These are phyloP conservation scores for Phalacrocorax pelagicus DNA, from an alignment of 2,113 vertebrate genomes.

Conservation along the genomic window DNA sequence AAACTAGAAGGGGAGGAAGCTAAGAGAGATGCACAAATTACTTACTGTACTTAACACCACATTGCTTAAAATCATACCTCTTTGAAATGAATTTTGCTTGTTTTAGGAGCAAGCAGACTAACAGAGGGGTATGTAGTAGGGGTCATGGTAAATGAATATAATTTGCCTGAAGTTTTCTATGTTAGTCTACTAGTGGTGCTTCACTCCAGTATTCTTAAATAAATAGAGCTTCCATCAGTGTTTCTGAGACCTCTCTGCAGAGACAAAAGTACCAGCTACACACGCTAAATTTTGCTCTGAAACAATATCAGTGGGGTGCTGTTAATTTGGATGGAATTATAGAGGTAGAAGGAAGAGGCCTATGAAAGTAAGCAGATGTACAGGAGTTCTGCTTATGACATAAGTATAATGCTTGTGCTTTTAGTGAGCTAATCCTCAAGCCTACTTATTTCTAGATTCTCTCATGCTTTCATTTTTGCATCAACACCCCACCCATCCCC, in stretches of 20 bases:
- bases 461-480: not conserved
- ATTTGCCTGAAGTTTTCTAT: not conserved
- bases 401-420: not conserved
- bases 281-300: not conserved
- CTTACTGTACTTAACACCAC: not conserved
- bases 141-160: not conserved
- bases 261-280: not conserved
- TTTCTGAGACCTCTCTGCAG: not conserved
- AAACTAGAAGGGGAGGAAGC: not conserved
- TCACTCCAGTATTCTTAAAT: not conserved
- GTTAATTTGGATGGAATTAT: not conserved
- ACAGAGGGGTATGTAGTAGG: not conserved
- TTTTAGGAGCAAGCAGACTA: not conserved
- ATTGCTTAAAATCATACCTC: not conserved
- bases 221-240: not conserved
- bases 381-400: not conserved
- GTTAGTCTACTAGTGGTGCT: not conserved
- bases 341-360: not conserved
- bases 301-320: not conserved
- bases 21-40: not conserved
- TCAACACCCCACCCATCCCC: rapidly evolving
- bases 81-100: not conserved
- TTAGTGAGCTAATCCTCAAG: not conserved
- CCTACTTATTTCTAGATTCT: not conserved
- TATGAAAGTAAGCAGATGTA: not conserved